phyloP scores from a whole-genome alignment of 2,888 invertebrate genomes.

The Parasteatoda lunata region DNA sequence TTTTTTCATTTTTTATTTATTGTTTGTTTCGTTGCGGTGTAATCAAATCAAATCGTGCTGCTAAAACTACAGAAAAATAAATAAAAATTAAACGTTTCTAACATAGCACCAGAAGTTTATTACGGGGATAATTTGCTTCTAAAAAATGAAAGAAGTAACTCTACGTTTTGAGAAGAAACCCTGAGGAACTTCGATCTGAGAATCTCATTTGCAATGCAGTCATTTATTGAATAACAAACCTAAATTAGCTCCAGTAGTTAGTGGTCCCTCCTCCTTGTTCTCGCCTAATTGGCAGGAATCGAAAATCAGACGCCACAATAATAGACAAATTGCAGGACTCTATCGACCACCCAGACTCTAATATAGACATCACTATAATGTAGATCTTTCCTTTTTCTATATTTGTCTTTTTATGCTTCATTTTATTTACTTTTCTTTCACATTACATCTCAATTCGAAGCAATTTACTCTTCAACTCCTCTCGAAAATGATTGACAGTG shows the following conservation, averaged over 20 bases:
- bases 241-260: not conserved
- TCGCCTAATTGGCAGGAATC: constrained; percentile 42
- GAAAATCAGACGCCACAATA: constrained; percentile 44
- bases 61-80: too few species aligned
- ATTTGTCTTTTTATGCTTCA: not conserved
- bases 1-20: too few species aligned
- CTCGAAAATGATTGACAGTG: constrained; percentile 53
- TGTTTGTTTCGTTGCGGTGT: too few species aligned
- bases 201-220: not conserved
- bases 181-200: too few species aligned
- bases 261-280: not conserved
- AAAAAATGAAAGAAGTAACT: too few species aligned
- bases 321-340: constrained; percentile 42
- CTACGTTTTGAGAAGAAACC: too few species aligned
- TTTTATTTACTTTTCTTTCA: constrained; percentile 1
- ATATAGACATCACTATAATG: constrained; percentile 24
- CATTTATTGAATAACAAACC: not conserved
- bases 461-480: constrained; percentile 53
- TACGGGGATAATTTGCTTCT: too few species aligned
- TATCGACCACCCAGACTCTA: constrained; percentile 57
- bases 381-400: not conserved
- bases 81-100: too few species aligned
- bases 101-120: too few species aligned
- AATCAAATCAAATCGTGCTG: too few species aligned
- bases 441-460: constrained; percentile 53